Percentiles rank a stretch among this genome's conserved stretches.
Conservation (phyloP, 2,888 invertebrate species). For the Sphaerophoria taeniata region DNA sequence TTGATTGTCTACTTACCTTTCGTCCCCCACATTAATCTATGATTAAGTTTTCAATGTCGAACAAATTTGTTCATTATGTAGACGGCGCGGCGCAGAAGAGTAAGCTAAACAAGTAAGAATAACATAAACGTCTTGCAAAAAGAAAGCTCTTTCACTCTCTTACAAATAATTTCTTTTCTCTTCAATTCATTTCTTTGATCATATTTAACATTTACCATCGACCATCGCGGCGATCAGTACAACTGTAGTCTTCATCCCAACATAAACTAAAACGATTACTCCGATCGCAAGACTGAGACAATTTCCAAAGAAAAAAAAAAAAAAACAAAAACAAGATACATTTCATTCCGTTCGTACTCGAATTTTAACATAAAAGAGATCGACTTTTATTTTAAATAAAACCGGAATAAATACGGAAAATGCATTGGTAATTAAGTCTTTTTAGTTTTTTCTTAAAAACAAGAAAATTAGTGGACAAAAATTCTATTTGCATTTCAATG, state of each 20-base stretch:
- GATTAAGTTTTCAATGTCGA: too few relatives aligned
- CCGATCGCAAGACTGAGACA: not conserved
- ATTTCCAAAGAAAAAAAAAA: slow-evolving; percentile 12
- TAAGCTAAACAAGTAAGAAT: slow-evolving; percentile 10
- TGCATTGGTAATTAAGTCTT: slow-evolving; percentile 12
- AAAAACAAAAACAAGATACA: slow-evolving; percentile 11
- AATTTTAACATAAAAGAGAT: slow-evolving; percentile 26
- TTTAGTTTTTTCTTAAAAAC: not conserved
- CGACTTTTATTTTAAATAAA: slow-evolving; percentile 28
- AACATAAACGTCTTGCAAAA: slow-evolving; percentile 23
- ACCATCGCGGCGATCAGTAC: slow-evolving; percentile 67
- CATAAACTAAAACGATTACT: slow-evolving; percentile 33
- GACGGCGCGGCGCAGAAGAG: too few relatives aligned
- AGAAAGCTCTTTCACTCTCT: slow-evolving; percentile 66
- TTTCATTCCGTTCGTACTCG: slow-evolving; percentile 36
- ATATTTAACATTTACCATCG: slow-evolving; percentile 67
- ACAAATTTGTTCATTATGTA: too few relatives aligned
- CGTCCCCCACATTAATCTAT: too few relatives aligned
- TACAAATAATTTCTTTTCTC: slow-evolving; percentile 5
- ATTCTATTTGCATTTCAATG: slow-evolving; percentile 43
- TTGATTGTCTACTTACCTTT: too few relatives aligned
- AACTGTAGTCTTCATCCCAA: slow-evolving; percentile 56
- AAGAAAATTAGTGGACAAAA: not conserved
- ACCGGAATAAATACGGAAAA: not conserved
- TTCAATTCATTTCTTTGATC: slow-evolving; percentile 57